Evolutionary conservation across 2,888 invertebrate genomes (phyloP).

Genomic region (Leptura quadrifasciata): DNA sequence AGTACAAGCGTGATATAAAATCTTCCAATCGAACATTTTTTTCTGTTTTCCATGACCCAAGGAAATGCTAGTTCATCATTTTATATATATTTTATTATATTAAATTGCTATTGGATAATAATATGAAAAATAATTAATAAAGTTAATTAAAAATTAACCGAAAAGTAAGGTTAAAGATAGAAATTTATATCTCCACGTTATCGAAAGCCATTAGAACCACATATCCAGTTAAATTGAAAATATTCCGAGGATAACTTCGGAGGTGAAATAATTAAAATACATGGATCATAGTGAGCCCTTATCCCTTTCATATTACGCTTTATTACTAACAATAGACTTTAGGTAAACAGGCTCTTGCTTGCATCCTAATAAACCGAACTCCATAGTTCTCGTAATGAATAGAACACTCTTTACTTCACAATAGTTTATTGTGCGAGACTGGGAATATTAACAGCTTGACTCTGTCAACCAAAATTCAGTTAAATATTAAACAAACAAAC

Average conservation of each 20-base stretch:
- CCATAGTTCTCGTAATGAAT: slow-evolving; percentile 12
- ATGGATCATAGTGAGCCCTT: neutral
- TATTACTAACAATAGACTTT: neutral
- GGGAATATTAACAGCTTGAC: neutral
- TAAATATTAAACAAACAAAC: neutral
- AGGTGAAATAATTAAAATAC: neutral
- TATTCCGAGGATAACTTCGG: neutral
- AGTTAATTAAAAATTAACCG: too few species aligned
- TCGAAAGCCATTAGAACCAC: too few species aligned
- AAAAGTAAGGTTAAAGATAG: too few species aligned
- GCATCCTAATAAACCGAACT: neutral
- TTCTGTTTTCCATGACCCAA: too few species aligned
- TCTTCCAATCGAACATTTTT: too few species aligned
- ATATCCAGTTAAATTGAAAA: neutral
- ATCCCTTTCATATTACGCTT: neutral
- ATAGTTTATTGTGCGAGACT: slow-evolving; percentile 10
- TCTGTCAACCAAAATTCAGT: slow-evolving; percentile 13
- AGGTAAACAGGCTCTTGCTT: neutral
- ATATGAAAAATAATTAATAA: too few species aligned
- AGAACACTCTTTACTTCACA: slow-evolving; percentile 10
- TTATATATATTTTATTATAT: too few species aligned
- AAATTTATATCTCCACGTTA: too few species aligned
- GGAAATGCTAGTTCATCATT: too few species aligned
- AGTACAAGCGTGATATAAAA: too few species aligned
- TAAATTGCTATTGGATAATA: too few species aligned